Evolutionary conservation across 2,113 vertebrate genomes (phyloP).

Genomic region (Pollimyrus isidori): DNA sequence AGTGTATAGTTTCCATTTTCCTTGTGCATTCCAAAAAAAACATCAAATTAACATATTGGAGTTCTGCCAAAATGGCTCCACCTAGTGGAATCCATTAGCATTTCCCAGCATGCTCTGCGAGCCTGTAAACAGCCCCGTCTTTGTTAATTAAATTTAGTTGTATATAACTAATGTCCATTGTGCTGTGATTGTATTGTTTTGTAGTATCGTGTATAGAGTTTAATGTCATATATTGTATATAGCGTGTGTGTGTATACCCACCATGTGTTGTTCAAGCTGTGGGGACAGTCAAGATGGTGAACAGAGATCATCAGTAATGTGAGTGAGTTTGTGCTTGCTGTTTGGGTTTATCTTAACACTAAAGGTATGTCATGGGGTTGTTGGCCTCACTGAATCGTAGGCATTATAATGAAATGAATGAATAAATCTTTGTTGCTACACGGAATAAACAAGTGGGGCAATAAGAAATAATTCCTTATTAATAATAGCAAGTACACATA

Average conservation of each 20-base stretch:
- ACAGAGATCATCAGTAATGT: not conserved
- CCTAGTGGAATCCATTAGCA: not conserved
- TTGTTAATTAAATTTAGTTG: not conserved
- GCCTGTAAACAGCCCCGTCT: not conserved
- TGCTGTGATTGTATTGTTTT: not conserved
- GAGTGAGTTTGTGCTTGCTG: not conserved
- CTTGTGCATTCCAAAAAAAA: too few relatives aligned
- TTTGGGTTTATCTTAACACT: not conserved
- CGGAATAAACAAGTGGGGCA: slow-evolving; percentile 5
- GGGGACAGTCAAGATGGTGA: not conserved
- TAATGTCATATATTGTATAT: not conserved
- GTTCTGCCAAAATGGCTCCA: not conserved
- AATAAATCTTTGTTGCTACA: not conserved
- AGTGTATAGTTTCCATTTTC: not conserved
- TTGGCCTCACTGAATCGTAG: not conserved
- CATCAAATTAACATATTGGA: too few relatives aligned
- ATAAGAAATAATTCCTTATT: slow-evolving; percentile 13
- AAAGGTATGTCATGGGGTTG: not conserved
- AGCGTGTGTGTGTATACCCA: not conserved
- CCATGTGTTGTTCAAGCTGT: not conserved
- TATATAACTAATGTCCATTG: not conserved
- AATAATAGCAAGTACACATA: slow-evolving; percentile 65
- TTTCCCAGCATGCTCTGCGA: not conserved
- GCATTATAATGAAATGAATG: not conserved
- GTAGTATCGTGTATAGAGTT: not conserved